Base-by-base conservation (phyloP, 2,888 invertebrate genomes). In the Lepidonotus clava region DNA sequence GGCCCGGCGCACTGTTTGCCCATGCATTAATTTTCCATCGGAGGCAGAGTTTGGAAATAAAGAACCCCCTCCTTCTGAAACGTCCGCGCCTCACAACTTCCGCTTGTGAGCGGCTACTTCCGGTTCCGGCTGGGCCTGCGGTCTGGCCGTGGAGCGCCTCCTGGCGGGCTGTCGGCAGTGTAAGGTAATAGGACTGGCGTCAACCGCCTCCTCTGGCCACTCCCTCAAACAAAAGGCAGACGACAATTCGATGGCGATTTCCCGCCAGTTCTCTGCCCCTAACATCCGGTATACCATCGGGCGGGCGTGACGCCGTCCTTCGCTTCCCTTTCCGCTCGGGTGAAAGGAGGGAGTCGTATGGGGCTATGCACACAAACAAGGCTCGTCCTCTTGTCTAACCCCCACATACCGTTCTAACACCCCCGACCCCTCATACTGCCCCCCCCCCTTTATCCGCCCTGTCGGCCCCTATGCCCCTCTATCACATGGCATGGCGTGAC, bases 1-100 rank as follows among this genome's bases (percentile, higher is more conserved):
- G 21, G 71, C 71, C 14, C 71, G n/a, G 38, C 38, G 34, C 36
- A 18, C 36, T 71, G 71, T 71, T 71, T 71, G 71, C 71, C 71
- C 11, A 71, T 38, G 71, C 71, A 71, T 71, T 71, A 71, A 71
- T 71, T 71, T n/a, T 71, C 71, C 71, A 71, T 71, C 71, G 38
- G 4, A 38, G 14, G 71, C 36, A 71, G 36, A 8, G 71, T 61
- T 71, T 71, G 38, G 71, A 71, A 71, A 71, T 71, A 71, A 71
- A 71, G 71, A 71, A 71, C 61, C 61, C 28, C 61, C 28, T 18
- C 6, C 71, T 71, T 18, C 71, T 71, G 71, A 34, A n/a, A n/a
- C 71, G 36, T 38, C 71, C 38, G 21, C 71, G 14, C 5, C 8
- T 34, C 34, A 38, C 71, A 71, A 71, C 71, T 71, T 71, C 71